Evolutionary conservation across 2,888 invertebrate genomes (phyloP), one percentile per base, ranked within the genome.

Genomic region (Steinernema hermaphroditum): DNA sequence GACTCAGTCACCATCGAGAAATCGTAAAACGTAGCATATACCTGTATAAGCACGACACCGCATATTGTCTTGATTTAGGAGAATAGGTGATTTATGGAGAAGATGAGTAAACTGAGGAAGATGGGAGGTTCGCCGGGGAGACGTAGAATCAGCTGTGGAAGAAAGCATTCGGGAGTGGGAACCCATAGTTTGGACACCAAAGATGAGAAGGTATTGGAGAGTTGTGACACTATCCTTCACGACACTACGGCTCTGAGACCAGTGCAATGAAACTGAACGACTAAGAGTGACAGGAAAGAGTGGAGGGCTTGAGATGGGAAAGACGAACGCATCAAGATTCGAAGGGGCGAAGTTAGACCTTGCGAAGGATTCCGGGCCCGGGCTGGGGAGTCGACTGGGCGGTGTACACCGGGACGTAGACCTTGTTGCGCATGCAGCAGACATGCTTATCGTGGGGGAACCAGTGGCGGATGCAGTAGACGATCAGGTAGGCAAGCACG

Each of bases 401-500:
- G 9, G 50, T 29, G 27, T 32, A 71, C 9, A 70, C 70, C 29
- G 73, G 73, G 14, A 46, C 24, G 27, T 72, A 72, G 49, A 19
- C 37, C 57, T 37, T 43, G 27, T 72, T 70, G 4, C 72, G 70
- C 69, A 71, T 50, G 70, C 73, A 72, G 71, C 73, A 72, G 19
- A 72, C 73, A 4, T 72, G 72, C 22, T 46, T 49, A 1, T 32
- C 32, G 34, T 78, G 80, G 8, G 78, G 78, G 57, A 78, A 69
- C 78, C 80, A 80, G 50, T 78, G 78, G 16, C 72, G 74, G 34
- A 78, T 78, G 70, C 80, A 77, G 71, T 62, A 74, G 22, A 71
- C 80, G 74, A 85, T 85, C 46, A 81, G 69, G 70, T 85, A 86
- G 54, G 85, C 85, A 24, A 86, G 76, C 37, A 76, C 80, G 69